A percentile compares a stretch with the other conserved stretches of the same genome.
These are phyloP conservation scores for Scolopax rusticola DNA, from an alignment of 2,797 vertebrate species.

Conservation along the genomic window DNA sequence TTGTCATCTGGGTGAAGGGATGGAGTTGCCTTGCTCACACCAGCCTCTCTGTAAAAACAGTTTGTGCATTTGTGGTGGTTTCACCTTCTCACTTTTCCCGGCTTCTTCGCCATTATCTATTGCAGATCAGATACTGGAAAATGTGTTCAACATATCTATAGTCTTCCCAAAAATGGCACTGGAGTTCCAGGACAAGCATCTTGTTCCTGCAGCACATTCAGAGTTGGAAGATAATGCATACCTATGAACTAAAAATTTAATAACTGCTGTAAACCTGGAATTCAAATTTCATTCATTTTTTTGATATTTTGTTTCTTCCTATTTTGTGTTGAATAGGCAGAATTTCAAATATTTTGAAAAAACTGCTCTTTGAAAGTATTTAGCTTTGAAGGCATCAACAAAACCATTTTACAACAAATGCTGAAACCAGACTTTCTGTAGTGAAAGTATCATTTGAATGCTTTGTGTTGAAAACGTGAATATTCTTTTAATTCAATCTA, in stretches of 20 bases:
- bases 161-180: not conserved
- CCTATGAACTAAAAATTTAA: not conserved
- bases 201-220: not conserved
- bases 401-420: not conserved
- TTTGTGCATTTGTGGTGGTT: not conserved
- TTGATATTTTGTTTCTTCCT: not conserved
- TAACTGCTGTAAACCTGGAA: not conserved
- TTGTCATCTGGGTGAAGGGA: not conserved
- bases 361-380: not conserved
- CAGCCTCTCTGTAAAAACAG: not conserved
- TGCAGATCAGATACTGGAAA: not conserved
- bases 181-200: not conserved
- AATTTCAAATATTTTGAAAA: not conserved
- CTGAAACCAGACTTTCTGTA: not conserved
- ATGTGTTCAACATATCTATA: accelerated
- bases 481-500: not conserved
- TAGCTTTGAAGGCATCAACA: not conserved
- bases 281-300: not conserved
- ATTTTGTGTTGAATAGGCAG: not conserved
- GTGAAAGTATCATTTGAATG: not conserved
- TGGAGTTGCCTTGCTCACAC: not conserved
- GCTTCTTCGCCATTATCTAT: not conserved
- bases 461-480: not conserved
- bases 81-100: not conserved
- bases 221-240: not conserved